Conservation (phyloP, 2,888 invertebrate genomes). For the Hermaeophaga mercurialis region DNA sequence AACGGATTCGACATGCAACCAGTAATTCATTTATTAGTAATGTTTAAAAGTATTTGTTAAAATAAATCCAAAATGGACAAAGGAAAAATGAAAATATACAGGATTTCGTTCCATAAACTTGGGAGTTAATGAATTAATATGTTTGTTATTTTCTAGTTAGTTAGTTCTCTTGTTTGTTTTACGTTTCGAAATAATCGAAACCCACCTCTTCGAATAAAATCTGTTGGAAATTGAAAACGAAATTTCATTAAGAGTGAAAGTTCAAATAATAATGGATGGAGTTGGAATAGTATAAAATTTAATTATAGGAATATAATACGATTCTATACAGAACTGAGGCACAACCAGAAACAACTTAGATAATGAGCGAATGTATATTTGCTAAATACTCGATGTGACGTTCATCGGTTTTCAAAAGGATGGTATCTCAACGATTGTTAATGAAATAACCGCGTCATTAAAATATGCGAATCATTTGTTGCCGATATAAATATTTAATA, state of each 20-base stretch:
- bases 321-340: constrained; percentile 13
- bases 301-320: constrained; percentile 22
- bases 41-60: too few species aligned
- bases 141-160: too few species aligned
- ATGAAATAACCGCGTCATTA: neutral
- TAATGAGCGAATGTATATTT: constrained; percentile 15
- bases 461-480: too few species aligned
- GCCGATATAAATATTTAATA: too few species aligned
- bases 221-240: constrained; percentile 8
- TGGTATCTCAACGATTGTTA: too few species aligned
- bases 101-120: too few species aligned
- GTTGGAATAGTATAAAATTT: constrained; percentile 17
- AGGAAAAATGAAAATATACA: too few species aligned
- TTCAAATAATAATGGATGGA: constrained; percentile 19
- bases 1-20: too few species aligned
- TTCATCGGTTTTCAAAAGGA: neutral
- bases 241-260: constrained; percentile 11
- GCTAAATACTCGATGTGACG: neutral
- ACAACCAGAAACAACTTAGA: constrained; percentile 7
- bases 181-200: neutral
- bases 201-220: neutral
- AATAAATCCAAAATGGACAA: too few species aligned
- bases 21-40: too few species aligned
- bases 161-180: too few species aligned
- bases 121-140: too few species aligned